These are phyloP conservation scores for Anolis apletophallus DNA, from an alignment of 2,797 vertebrate genomes.

Conservation along the genomic window DNA sequence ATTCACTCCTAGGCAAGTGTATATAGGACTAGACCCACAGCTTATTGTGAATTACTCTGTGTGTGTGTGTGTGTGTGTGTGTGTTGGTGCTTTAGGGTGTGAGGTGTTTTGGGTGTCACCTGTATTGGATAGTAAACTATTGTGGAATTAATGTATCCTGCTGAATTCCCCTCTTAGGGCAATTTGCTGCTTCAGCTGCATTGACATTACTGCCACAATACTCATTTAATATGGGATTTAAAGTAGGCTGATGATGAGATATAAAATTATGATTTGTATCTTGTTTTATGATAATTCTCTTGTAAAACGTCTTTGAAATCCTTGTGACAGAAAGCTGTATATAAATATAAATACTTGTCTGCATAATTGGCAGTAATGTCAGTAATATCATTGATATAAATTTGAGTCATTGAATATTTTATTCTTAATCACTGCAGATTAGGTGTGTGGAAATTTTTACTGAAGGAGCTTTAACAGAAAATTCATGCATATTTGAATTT, in stretches of 20 bases:
- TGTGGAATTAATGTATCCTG: not conserved
- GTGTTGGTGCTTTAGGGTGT: no score
- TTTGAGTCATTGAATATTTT: not conserved
- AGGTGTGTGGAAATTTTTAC: conserved; percentile 33
- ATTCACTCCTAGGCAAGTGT: not conserved
- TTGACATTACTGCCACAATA: not conserved
- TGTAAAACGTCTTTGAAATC: not conserved
- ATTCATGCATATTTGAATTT: conserved; percentile 49
- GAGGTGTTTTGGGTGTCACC: not conserved
- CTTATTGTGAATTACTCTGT: conserved; percentile 17
- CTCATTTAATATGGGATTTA: not conserved
- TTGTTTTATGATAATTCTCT: not conserved
- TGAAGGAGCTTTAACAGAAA: conserved; percentile 44
- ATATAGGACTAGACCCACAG: conserved; percentile 33
- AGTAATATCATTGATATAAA: not conserved
- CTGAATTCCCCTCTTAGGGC: not conserved
- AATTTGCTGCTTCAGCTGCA: not conserved
- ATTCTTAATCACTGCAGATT: not conserved
- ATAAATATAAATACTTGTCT: not conserved
- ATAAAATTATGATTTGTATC: not conserved
- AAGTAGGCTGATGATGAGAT: not conserved
- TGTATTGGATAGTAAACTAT: not conserved
- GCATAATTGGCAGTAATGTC: not conserved
- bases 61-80: not conserved
- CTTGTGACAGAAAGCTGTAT: not conserved